Base-by-base conservation (phyloP, 2,888 invertebrate genomes). In the Synergus japonicus region DNA sequence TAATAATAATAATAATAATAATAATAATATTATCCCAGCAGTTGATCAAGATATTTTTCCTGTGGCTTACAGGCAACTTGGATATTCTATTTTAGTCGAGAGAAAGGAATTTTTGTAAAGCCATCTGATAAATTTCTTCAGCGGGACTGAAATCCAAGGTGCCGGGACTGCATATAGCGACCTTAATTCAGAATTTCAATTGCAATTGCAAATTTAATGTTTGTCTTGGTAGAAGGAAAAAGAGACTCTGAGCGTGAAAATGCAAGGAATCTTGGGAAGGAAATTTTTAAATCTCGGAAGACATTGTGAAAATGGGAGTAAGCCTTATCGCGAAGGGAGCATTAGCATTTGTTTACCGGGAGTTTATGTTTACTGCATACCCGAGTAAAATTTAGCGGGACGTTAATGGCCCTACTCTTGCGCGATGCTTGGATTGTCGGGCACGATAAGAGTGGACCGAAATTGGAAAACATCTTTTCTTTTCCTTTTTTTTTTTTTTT, bases 311-410 rank as follows among this genome's bases (percentile, higher is more conserved):
- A 84, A 83, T 83, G 80, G 81, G 83, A 82, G 83, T 82, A 83
- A 84, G 83, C 81, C 85, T 86, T 86, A 83, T 85, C 83, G 79
- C 81, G 77, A 37, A 44, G 82, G 77, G 82, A 81, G 80, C 84
- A 86, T 87, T 86, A 86, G 85, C 86, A 86, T 87, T 85, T 85
- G 85, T 86, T 87, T 85, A 84, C 85, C 82, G 82, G 83, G 82
- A 37, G 37, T 37, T 37, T 83, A 85, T 84, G 86, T 85, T 86
- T 86, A 86, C 84, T 84, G 84, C 83, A 83, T 78, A 82, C 79
- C 76, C 80, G 80, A 77, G 83, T 85, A 83, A 84, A 85, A 85
- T 85, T 84, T 82, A 84, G 81, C 83, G 82, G 77, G 84, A 84
- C 84, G 80, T 82, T 85, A 84, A 85, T 85, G 83, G 82, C 77